A percentile compares a stretch with the other conserved stretches of the same genome.
Conservation (phyloP, 2,797 vertebrate genomes). For the Passerculus sandwichensis region DNA sequence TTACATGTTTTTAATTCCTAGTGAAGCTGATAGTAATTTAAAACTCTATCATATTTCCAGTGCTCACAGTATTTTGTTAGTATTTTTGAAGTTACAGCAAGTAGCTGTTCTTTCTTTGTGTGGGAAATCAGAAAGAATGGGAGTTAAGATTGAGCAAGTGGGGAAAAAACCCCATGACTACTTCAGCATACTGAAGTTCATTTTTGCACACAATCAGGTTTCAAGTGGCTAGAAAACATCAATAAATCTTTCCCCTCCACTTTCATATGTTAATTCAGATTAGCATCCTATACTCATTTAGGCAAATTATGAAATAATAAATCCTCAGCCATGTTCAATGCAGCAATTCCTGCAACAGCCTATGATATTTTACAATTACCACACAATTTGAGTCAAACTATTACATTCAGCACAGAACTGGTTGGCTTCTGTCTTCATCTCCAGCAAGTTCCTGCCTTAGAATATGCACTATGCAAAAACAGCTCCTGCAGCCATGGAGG, state of each 20-base stretch:
- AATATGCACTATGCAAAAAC: neutral
- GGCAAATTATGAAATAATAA: neutral
- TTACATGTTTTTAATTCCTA: neutral
- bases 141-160: neutral
- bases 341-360: conserved; percentile 9
- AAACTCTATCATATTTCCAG: neutral
- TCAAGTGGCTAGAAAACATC: neutral
- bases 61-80: neutral
- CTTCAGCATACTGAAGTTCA: neutral
- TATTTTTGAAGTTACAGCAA: neutral
- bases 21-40: neutral
- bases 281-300: neutral
- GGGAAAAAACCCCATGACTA: neutral
- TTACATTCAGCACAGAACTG: neutral
- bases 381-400: conserved; percentile 30
- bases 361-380: neutral
- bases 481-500: neutral
- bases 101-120: neutral
- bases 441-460: neutral
- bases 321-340: neutral
- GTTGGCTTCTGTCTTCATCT: conserved; percentile 10
- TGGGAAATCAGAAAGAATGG: neutral
- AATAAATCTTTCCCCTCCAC: neutral
- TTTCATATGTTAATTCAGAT: neutral
- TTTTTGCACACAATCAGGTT: neutral